Conservation (phyloP, 2,113 vertebrate genomes). For the Glareola pratincola region DNA sequence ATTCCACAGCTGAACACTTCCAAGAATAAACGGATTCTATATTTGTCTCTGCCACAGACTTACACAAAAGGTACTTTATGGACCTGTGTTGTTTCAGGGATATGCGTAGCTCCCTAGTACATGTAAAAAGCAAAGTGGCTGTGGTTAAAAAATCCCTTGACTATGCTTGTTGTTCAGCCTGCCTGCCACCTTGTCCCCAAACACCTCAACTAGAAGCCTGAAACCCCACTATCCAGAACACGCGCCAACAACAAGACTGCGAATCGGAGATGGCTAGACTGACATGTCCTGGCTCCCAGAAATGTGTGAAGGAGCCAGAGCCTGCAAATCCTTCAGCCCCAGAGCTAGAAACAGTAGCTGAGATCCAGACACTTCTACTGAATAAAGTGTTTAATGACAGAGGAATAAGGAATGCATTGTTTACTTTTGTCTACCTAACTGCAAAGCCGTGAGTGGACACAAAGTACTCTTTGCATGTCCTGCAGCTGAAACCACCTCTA, state of each 20-base stretch:
- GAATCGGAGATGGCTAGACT: not conserved
- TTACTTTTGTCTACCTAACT: not conserved
- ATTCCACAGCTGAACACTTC: not conserved
- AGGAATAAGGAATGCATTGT: not conserved
- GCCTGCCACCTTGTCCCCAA: not conserved
- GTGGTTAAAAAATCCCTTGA: not conserved
- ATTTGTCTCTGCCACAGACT: not conserved
- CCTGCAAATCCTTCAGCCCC: not conserved
- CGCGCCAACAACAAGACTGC: accelerated
- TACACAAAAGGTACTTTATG: not conserved
- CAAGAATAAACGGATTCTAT: slow-evolving; percentile 20
- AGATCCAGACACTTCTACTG: not conserved
- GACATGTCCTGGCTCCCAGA: not conserved
- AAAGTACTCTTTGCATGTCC: not conserved
- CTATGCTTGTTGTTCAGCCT: not conserved
- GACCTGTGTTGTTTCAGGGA: not conserved
- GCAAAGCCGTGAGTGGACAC: not conserved
- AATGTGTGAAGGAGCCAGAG: not conserved
- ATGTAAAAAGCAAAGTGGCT: not conserved
- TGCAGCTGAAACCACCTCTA: not conserved
- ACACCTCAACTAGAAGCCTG: not conserved
- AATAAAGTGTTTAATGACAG: not conserved
- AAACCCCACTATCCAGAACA: not conserved
- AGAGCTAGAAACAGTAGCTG: not conserved
- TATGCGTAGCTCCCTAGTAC: not conserved